phyloP scores from a whole-genome alignment of 2,113 vertebrate species.

The Pardalotus punctatus region DNA sequence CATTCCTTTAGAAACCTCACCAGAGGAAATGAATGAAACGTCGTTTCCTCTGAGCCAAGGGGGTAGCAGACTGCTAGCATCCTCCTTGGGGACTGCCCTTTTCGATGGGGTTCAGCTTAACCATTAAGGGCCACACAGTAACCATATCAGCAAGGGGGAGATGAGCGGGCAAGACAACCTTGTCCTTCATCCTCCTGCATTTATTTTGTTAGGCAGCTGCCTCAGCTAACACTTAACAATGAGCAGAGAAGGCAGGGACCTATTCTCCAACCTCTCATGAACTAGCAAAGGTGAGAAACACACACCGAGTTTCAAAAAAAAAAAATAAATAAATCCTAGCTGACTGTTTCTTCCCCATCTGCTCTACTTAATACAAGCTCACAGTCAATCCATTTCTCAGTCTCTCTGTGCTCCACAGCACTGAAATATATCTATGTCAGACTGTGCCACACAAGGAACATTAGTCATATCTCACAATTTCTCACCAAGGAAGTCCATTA shows the following conservation, averaged over 20 bases:
- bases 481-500: not conserved
- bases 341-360: not conserved
- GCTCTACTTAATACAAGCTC: not conserved
- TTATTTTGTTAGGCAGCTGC: not conserved
- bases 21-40: not conserved
- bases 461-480: slow-evolving; percentile 13
- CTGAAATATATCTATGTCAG: not conserved
- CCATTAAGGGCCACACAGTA: not conserved
- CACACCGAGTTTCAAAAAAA: not conserved
- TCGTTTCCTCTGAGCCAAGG: not conserved
- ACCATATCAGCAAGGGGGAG: not conserved
- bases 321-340: not conserved
- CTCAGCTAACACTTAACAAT: not conserved
- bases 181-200: not conserved
- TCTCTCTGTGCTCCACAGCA: not conserved
- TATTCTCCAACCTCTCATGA: not conserved
- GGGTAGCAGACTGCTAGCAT: not conserved
- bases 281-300: not conserved
- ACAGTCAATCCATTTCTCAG: not conserved
- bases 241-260: not conserved
- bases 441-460: not conserved
- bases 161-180: not conserved
- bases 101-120: not conserved
- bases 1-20: not conserved
- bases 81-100: not conserved